Evolutionary conservation across 2,888 invertebrate species (phyloP).

Genomic region (Hypomecis atomaria): DNA sequence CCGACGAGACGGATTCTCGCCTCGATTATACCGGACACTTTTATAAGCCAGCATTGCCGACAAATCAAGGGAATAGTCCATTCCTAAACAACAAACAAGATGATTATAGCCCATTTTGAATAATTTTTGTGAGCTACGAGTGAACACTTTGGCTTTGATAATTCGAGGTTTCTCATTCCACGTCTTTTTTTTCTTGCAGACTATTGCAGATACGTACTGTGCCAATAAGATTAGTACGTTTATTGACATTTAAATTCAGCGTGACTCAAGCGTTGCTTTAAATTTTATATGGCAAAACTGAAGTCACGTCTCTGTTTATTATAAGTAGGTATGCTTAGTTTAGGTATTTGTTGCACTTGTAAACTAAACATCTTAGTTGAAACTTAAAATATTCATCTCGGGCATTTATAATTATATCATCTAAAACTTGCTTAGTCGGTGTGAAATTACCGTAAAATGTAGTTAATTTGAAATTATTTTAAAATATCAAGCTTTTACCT

Average conservation of each 20-base stretch:
- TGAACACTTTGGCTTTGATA: constrained; percentile 71
- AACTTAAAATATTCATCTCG: not conserved
- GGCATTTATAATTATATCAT: not conserved
- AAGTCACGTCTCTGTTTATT: constrained; percentile 28
- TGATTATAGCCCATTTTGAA: constrained; percentile 77
- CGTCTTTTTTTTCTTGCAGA: constrained; percentile 58
- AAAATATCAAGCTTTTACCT: no score
- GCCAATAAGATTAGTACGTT: constrained; percentile 58
- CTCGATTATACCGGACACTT: constrained; percentile 68
- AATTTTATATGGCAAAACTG: constrained; percentile 23
- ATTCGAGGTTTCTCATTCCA: constrained; percentile 60
- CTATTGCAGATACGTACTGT: constrained; percentile 62
- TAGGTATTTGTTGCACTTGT: constrained; percentile 1
- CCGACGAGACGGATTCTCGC: constrained; percentile 68
- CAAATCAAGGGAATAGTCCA: constrained; percentile 78
- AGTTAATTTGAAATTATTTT: no score
- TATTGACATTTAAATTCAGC: constrained; percentile 42
- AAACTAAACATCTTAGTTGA: not conserved
- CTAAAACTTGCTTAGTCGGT: not conserved
- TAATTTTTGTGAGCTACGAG: constrained; percentile 76
- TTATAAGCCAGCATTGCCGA: constrained; percentile 73
- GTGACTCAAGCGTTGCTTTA: constrained; percentile 20
- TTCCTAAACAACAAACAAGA: constrained; percentile 78
- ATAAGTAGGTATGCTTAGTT: not conserved
- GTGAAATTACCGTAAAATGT: no score